Percentiles rank a stretch among this genome's conserved stretches.
Conservation (phyloP, 2,113 vertebrate species). For the Rhinoptilus africanus region DNA sequence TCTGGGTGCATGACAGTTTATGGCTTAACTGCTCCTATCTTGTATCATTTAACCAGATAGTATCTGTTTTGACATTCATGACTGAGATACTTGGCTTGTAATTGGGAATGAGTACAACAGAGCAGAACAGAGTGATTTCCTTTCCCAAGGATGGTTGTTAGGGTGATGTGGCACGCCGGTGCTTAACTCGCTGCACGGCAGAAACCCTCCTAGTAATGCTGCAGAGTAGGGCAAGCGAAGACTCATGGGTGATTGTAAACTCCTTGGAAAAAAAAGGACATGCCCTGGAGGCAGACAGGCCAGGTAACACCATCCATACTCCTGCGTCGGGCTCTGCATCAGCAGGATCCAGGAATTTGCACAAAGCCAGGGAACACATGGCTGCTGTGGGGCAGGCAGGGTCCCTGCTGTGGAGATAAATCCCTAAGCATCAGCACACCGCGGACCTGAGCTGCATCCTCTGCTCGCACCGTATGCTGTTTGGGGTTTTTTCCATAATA, state of each 20-base stretch:
- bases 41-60: slow-evolving; percentile 45
- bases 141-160: slow-evolving; percentile 11
- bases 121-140: slow-evolving; percentile 40
- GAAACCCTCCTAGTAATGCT: neutral
- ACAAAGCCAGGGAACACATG: accelerated
- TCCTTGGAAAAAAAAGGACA: neutral
- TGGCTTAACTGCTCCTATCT: slow-evolving; percentile 42
- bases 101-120: slow-evolving; percentile 21
- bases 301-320: neutral
- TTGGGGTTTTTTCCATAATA: neutral
- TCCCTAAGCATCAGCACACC: neutral
- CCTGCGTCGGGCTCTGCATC: accelerated
- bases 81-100: slow-evolving; percentile 38
- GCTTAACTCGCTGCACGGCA: neutral
- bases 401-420: neutral
- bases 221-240: neutral
- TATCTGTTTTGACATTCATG: slow-evolving; percentile 59
- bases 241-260: accelerated
- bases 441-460: accelerated
- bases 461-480: neutral
- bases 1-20: slow-evolving; percentile 38
- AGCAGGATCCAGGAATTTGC: neutral
- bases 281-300: neutral
- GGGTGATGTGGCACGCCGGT: neutral
- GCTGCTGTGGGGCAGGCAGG: too few relatives aligned